Evolutionary conservation across 2,797 vertebrate genomes (phyloP).

Genomic region (Hozukius guyotensis): DNA sequence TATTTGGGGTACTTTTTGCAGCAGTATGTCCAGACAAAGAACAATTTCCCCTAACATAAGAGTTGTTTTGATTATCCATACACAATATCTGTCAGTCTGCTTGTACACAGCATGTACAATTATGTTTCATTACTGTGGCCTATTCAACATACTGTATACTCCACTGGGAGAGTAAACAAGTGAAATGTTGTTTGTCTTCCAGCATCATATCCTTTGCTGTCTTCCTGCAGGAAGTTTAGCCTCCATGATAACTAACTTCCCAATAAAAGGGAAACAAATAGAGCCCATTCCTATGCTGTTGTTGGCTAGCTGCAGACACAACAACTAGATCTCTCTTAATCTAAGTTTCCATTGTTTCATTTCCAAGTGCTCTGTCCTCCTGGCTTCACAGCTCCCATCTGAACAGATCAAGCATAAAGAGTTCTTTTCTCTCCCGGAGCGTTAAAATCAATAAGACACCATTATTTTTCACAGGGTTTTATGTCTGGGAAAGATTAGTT

Average conservation of each 20-base stretch:
- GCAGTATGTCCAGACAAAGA: slow-evolving; percentile 49
- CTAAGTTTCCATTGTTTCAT: slow-evolving; percentile 57
- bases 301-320: slow-evolving; percentile 46
- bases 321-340: slow-evolving; percentile 36
- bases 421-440: slow-evolving; percentile 24
- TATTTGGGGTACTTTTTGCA: not conserved
- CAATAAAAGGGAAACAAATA: slow-evolving; percentile 62
- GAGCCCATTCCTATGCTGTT: slow-evolving; percentile 23
- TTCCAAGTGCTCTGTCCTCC: slow-evolving; percentile 24
- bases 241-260: slow-evolving; percentile 53
- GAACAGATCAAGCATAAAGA: slow-evolving; percentile 43
- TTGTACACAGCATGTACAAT: slow-evolving; percentile 38
- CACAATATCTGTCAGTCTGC: slow-evolving; percentile 52
- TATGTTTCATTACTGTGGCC: slow-evolving; percentile 14
- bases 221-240: slow-evolving; percentile 74
- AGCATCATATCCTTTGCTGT: slow-evolving; percentile 60
- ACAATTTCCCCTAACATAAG: slow-evolving; percentile 25
- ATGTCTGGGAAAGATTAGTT: slow-evolving; percentile 63
- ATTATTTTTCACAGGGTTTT: slow-evolving; percentile 54
- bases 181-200: slow-evolving; percentile 64
- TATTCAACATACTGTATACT: slow-evolving; percentile 26
- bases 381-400: slow-evolving; percentile 41
- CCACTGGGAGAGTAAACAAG: slow-evolving; percentile 55
- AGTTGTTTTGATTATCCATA: slow-evolving; percentile 54
- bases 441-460: slow-evolving; percentile 63